Conservation (phyloP, 1,140 invertebrate genomes). For the Mamestra configurata region DNA sequence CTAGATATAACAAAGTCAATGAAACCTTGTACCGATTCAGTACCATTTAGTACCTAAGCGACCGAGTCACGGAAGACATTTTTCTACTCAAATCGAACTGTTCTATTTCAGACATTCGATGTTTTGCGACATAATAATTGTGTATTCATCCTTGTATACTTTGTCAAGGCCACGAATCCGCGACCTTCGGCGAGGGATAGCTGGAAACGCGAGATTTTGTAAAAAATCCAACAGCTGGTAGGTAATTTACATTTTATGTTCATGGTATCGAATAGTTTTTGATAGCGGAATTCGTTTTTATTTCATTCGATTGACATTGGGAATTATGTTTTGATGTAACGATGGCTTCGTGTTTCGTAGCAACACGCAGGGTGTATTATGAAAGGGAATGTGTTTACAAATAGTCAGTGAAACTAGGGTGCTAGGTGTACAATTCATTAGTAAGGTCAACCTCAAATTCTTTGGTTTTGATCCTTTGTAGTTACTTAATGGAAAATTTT, state of each 20-base stretch:
- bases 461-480: too few relatives aligned
- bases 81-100: constrained; percentile 34
- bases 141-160: constrained; percentile 16
- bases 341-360: background rate
- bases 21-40: constrained; percentile 17
- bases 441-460: background rate
- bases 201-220: constrained; percentile 14
- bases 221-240: background rate
- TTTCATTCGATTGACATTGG: constrained; percentile 14
- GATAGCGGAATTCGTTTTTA: constrained; percentile 18
- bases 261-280: constrained; percentile 25
- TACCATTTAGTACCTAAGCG: constrained; percentile 30
- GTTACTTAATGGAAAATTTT: too few relatives aligned
- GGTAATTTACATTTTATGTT: constrained; percentile 11
- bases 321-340: constrained; percentile 6
- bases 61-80: constrained; percentile 43
- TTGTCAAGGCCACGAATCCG: background rate
- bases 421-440: background rate
- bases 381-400: background rate
- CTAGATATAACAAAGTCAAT: constrained; percentile 18
- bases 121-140: constrained; percentile 6
- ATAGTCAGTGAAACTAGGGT: background rate
- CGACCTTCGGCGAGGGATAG: background rate
- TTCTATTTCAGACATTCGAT: constrained; percentile 24
- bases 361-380: background rate